phyloP scores from a whole-genome alignment of 2,797 vertebrate genomes.

The Cynopterus sphinx region DNA sequence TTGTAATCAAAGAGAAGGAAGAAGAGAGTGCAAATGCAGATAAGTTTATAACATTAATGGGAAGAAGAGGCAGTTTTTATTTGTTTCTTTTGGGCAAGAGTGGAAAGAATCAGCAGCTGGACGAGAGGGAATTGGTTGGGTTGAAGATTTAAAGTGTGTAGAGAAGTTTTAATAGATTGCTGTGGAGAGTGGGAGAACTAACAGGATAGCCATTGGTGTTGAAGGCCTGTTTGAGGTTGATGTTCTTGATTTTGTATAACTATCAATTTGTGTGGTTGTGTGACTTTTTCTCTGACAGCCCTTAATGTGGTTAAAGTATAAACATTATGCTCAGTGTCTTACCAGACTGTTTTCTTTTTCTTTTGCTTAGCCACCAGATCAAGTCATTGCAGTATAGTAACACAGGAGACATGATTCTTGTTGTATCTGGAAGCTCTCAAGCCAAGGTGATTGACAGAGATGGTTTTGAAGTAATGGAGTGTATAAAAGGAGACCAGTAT shows the following conservation, averaged over 20 bases:
- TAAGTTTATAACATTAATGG: background rate
- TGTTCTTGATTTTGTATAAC: slow-evolving; percentile 33
- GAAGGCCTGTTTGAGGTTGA: background rate
- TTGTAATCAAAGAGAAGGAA: background rate
- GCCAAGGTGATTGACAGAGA: slow-evolving; percentile 98
- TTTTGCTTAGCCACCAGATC: slow-evolving; percentile 93
- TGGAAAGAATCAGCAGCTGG: background rate
- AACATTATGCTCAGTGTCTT: background rate
- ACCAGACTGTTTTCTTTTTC: slow-evolving; percentile 19
- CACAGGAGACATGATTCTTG: slow-evolving; percentile 96
- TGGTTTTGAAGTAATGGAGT: slow-evolving; percentile 98
- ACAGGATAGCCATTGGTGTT: background rate
- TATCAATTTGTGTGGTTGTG: background rate
- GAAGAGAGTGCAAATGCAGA: background rate
- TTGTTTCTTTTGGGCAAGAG: slow-evolving; percentile 39
- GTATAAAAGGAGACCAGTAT: slow-evolving; percentile 98
- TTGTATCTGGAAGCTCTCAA: slow-evolving; percentile 96
- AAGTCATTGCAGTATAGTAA: slow-evolving; percentile 95
- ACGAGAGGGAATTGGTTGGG: background rate
- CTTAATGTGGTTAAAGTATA: background rate
- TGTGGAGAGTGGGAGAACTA: background rate
- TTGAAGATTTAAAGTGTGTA: background rate
- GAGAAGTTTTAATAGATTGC: background rate
- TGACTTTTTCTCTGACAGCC: background rate
- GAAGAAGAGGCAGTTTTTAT: background rate